Conservation (phyloP, 2,888 invertebrate genomes). For the Lottia scabra region DNA sequence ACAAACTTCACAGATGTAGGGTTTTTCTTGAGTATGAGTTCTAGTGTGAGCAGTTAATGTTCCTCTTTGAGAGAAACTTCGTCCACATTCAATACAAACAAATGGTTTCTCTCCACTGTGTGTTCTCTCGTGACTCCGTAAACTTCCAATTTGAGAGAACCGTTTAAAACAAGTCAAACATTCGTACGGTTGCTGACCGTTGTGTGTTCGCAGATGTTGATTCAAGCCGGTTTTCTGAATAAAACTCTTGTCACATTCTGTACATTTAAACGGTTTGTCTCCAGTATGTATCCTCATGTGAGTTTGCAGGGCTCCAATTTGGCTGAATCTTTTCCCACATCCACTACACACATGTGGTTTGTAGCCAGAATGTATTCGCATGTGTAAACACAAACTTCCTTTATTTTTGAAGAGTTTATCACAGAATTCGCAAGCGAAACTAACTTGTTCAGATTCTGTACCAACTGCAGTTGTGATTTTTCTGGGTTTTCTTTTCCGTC, state of each 20-base stretch:
- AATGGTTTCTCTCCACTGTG: slow-evolving; percentile 4
- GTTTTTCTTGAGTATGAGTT: slow-evolving; percentile 5
- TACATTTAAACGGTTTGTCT: slow-evolving; percentile 1
- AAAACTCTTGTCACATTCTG: slow-evolving; percentile 2
- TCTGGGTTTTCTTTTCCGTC: too few species aligned
- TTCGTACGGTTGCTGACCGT: neutral
- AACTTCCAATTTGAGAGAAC: neutral
- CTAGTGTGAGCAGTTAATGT: neutral
- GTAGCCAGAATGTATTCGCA: slow-evolving; percentile 1
- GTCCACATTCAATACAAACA: slow-evolving; percentile 7
- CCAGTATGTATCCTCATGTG: slow-evolving; percentile 8
- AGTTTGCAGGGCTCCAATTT: neutral
- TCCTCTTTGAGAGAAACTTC: neutral
- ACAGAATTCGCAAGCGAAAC: slow-evolving; percentile 4
- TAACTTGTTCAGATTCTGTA: too few species aligned
- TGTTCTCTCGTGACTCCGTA: slow-evolving; percentile 5
- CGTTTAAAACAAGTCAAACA: neutral
- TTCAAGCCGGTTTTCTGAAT: neutral
- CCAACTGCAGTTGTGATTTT: too few species aligned
- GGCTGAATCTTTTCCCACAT: slow-evolving; percentile 1
- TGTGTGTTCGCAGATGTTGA: neutral
- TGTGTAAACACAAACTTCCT: neutral
- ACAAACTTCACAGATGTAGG: neutral
- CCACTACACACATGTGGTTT: neutral
- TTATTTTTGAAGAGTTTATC: slow-evolving; percentile 4